Evolutionary conservation across 1,140 invertebrate genomes (phyloP).

Genomic region (Propsilocerus akamusi): DNA sequence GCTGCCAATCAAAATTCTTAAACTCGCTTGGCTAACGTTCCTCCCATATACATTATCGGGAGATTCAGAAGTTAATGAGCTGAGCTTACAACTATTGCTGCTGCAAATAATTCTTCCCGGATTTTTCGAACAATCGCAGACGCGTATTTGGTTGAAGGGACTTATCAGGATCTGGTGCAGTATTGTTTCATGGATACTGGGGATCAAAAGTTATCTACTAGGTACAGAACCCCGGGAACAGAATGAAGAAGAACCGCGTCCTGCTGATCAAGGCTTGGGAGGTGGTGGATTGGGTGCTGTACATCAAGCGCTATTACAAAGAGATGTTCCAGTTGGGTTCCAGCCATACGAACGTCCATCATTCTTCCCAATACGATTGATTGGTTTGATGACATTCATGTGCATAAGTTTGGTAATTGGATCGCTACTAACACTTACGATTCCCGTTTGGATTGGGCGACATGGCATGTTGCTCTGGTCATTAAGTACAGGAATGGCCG

Average conservation of each 20-base stretch:
- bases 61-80: slow-evolving; percentile 70
- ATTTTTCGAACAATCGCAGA: slow-evolving; percentile 89
- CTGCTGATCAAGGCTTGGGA: slow-evolving; percentile 27
- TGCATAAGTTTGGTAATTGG: slow-evolving; percentile 65
- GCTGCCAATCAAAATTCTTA: slow-evolving; percentile 81
- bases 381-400: slow-evolving; percentile 58
- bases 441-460: slow-evolving; percentile 81
- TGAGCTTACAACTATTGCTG: slow-evolving; percentile 82
- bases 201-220: slow-evolving; percentile 76
- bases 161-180: slow-evolving; percentile 78
- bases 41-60: slow-evolving; percentile 82
- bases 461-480: slow-evolving; percentile 74
- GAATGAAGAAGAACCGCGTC: slow-evolving; percentile 13
- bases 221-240: slow-evolving; percentile 32
- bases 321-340: slow-evolving; percentile 59
- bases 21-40: slow-evolving; percentile 65
- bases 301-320: slow-evolving; percentile 57
- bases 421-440: slow-evolving; percentile 31
- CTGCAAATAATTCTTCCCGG: slow-evolving; percentile 92
- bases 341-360: slow-evolving; percentile 75
- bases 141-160: slow-evolving; percentile 78
- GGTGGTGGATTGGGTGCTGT: slow-evolving; percentile 42
- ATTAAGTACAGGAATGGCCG: slow-evolving; percentile 28
- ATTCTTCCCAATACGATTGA: slow-evolving; percentile 61
- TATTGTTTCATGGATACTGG: slow-evolving; percentile 65